phyloP scores from a whole-genome alignment of 2,113 vertebrate genomes.

The Nycticryphes semicollaris region DNA sequence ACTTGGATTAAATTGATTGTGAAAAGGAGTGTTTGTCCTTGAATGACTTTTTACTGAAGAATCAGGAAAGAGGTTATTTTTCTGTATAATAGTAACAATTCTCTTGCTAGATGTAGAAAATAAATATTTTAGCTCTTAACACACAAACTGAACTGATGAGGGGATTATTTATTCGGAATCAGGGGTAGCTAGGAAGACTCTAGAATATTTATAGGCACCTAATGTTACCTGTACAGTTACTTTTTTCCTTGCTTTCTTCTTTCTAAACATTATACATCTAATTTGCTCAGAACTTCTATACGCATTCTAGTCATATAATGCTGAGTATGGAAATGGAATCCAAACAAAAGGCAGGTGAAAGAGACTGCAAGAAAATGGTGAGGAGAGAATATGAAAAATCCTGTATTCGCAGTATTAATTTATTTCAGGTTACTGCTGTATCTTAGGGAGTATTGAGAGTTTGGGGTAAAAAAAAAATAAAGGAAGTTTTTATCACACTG shows the following conservation, averaged over 20 bases:
- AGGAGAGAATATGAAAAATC: not conserved
- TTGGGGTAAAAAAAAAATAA: not conserved
- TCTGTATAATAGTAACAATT: not conserved
- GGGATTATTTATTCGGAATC: not conserved
- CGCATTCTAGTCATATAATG: not conserved
- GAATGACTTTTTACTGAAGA: constrained; percentile 47
- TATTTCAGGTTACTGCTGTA: not conserved
- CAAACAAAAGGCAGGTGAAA: not conserved
- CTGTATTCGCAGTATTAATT: not conserved
- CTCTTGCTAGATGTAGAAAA: not conserved
- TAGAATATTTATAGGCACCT: not conserved
- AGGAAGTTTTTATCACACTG: not conserved
- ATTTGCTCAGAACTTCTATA: not conserved
- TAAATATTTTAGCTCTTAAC: not conserved
- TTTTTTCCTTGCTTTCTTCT: not conserved
- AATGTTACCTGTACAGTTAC: not conserved
- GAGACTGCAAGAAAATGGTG: not conserved
- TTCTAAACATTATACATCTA: not conserved
- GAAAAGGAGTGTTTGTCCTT: constrained; percentile 60
- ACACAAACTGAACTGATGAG: not conserved
- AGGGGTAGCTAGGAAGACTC: not conserved
- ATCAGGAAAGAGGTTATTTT: constrained; percentile 10
- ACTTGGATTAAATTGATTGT: constrained; percentile 67
- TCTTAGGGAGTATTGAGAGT: not conserved
- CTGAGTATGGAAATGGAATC: not conserved